Evolutionary conservation across 1,140 invertebrate species (phyloP), one percentile per base, ranked within the genome.

Genomic region (Hydropsyche tenuis): DNA sequence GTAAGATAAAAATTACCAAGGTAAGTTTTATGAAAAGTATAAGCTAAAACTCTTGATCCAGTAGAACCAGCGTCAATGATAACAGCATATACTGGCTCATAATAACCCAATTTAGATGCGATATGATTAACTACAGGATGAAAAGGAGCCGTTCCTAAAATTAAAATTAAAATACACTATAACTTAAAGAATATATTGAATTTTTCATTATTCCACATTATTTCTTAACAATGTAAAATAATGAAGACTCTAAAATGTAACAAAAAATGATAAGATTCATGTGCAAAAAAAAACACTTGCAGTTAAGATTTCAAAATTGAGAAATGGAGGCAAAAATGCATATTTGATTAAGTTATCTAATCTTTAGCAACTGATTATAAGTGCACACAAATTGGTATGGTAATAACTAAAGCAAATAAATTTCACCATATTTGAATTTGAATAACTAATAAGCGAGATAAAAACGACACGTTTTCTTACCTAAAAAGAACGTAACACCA

Each of bases 1-100:
- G 20, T 60, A 20, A 27, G 23, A 27, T 69, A 78, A 79, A 80
- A n/a, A n/a, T n/a, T 79, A 90, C 89, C 88, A 82, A 88, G 82
- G 76, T 88, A 87, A 5, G 91, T 91, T 76, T 90, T 87, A 79
- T 93, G 90, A 83, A 98, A 98, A 75, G 91, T 92, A 81, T 96
- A 98, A 0, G 96, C 93, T 77, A 97, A 86, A 11, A 98, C 89
- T 72, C 97, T 88, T 60, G 95, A 95, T 0, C 96, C 97, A 0
- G 97, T 99, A 22, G 95, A 97, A 12, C 97, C 97, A 0, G 96
- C 96, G 86, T 99, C 97, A 73, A 99, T 94, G 51, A 99, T 91
- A n/a, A 97, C 92, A 0, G 94, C 94, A 86, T 96, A 92, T 69
- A 94, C 91, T 25, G 89, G 87, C 73, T 91, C 89, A 80, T 90